phyloP scores from a whole-genome alignment of 2,888 invertebrate species.

The Cyrtodaria siliqua region DNA sequence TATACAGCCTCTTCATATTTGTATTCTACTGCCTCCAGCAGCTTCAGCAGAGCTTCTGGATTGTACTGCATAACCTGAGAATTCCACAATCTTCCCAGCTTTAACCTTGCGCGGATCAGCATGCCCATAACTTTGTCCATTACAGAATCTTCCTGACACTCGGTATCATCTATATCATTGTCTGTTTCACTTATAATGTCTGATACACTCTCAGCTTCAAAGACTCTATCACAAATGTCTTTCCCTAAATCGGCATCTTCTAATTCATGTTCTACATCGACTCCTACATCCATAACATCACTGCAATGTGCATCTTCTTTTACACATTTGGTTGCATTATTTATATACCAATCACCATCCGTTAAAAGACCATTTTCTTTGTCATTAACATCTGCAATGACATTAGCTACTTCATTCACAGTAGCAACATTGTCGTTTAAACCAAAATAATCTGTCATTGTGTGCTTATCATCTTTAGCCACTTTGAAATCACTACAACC shows the following conservation, averaged over 20 bases:
- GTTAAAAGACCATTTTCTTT: too few relatives aligned
- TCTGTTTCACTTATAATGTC: conserved; percentile 3
- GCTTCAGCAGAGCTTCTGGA: conserved; percentile 55
- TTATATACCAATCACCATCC: too few relatives aligned
- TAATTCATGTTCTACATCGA: too few relatives aligned
- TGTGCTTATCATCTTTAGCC: too few relatives aligned
- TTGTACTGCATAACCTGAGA: conserved; percentile 60
- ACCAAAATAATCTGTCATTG: too few relatives aligned
- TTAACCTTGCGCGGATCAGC: conserved; percentile 60
- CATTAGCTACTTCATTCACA: conserved; percentile 2
- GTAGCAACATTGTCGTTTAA: neutral
- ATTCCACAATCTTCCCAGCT: conserved; percentile 59
- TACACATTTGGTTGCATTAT: too few relatives aligned
- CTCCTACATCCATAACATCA: too few relatives aligned
- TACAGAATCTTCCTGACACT: conserved; percentile 10
- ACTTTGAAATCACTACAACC: neutral
- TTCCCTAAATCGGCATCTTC: too few relatives aligned
- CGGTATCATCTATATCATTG: conserved; percentile 9
- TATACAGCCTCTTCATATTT: conserved; percentile 63
- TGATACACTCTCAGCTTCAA: neutral
- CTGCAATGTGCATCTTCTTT: too few relatives aligned
- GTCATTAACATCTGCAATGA: too few relatives aligned
- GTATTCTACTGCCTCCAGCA: conserved; percentile 52
- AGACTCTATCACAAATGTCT: neutral
- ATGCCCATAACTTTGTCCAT: conserved; percentile 63